Evolutionary conservation across 2,797 vertebrate species (phyloP).

Genomic region (Squalus acanthias): DNA sequence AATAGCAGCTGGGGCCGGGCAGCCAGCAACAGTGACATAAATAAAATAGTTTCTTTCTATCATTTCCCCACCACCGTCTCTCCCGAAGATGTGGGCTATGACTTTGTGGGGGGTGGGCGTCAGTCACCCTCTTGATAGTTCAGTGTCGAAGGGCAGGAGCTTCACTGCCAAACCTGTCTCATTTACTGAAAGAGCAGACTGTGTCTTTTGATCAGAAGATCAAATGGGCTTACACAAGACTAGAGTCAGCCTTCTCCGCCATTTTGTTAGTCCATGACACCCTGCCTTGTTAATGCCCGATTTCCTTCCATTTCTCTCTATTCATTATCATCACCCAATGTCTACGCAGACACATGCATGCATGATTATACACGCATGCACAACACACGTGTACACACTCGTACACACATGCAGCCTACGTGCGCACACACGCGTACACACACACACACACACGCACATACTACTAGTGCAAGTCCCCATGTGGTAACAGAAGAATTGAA

Average conservation of each 20-base stretch:
- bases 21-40: neutral
- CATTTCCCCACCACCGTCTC: neutral
- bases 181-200: neutral
- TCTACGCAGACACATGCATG: neutral
- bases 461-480: conserved; percentile 57
- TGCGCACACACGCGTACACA: no score
- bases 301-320: neutral
- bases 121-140: neutral
- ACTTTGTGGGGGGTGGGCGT: no score
- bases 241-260: neutral
- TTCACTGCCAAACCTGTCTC: neutral
- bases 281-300: neutral
- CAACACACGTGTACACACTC: neutral
- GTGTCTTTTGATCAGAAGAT: neutral
- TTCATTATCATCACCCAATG: neutral
- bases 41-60: neutral
- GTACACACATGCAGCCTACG: no score
- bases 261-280: no score
- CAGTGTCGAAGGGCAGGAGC: neutral
- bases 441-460: no score
- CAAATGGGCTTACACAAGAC: neutral
- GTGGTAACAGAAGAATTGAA: conserved; percentile 61
- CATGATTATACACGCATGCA: neutral
- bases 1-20: neutral
- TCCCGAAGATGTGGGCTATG: neutral